phyloP scores from a whole-genome alignment of 2,113 vertebrate species.

The Tretioscincus oriximinensis region DNA sequence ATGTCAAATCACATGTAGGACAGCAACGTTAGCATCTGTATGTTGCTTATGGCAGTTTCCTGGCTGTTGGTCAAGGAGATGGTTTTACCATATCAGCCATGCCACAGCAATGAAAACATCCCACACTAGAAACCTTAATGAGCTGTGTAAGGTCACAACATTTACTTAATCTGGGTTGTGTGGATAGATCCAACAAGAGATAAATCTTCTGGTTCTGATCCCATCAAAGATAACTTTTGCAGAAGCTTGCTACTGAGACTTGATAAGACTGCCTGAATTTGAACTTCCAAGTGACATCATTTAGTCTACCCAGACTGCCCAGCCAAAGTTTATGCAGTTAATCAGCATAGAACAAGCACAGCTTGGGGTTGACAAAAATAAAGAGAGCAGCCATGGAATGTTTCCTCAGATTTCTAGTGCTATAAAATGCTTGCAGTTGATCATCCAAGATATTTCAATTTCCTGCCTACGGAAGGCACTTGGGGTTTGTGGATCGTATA shows the following conservation, averaged over 20 bases:
- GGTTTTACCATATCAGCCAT: no score
- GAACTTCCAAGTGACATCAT: background rate
- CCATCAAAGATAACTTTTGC: background rate
- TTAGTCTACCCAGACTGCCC: background rate
- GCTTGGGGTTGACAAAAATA: background rate
- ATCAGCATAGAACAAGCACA: constrained; percentile 1
- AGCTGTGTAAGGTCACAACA: background rate
- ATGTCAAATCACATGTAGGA: no score
- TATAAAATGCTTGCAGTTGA: background rate
- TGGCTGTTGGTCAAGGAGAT: no score
- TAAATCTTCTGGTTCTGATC: background rate
- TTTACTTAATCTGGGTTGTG: no score
- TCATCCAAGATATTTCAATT: constrained; percentile 5
- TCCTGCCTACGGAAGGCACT: background rate
- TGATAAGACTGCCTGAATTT: background rate
- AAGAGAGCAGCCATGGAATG: background rate
- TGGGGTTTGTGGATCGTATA: background rate
- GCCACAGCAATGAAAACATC: no score
- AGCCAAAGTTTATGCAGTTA: background rate
- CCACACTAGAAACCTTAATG: no score
- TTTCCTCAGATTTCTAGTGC: background rate
- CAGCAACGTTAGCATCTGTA: no score
- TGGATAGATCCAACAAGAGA: background rate
- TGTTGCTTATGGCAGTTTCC: no score
- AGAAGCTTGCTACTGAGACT: background rate